phyloP scores from a whole-genome alignment of 2,888 invertebrate genomes.

The Cryptocheilus praepositus region DNA sequence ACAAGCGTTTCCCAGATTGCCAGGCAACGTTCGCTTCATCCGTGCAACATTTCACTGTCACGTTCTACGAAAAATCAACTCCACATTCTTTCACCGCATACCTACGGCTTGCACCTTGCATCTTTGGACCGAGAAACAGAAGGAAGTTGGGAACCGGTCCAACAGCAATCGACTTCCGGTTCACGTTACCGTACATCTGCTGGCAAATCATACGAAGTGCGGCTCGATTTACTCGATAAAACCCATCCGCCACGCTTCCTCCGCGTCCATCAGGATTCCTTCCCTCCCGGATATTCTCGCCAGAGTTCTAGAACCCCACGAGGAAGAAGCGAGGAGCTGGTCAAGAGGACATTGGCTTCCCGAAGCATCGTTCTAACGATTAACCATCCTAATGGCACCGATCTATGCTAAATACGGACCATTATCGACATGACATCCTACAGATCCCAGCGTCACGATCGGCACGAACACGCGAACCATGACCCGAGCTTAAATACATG shows the following conservation, averaged over 20 bases:
- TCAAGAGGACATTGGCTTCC: constrained; percentile 33
- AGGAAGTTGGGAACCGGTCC: no score
- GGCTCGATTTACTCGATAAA: no score
- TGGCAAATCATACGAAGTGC: background rate
- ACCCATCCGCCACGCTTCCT: background rate
- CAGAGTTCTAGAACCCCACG: background rate
- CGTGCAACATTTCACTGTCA: no score
- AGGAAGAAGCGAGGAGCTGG: constrained; percentile 14
- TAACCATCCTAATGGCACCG: constrained; percentile 61
- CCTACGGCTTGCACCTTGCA: no score
- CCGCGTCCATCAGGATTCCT: background rate
- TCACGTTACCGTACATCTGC: no score
- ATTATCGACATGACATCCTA: constrained; percentile 68
- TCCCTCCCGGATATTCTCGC: background rate
- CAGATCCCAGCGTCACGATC: constrained; percentile 39
- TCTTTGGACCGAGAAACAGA: no score
- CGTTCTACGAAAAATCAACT: no score
- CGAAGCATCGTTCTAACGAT: constrained; percentile 60
- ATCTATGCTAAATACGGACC: constrained; percentile 60
- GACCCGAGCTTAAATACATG: constrained; percentile 28
- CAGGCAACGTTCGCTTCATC: no score
- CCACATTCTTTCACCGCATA: no score
- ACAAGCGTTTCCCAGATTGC: no score
- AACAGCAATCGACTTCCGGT: no score
- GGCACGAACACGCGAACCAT: constrained; percentile 47